phyloP scores from a whole-genome alignment of 1,140 invertebrate species.

The Hyposmocoma kahamanoa region DNA sequence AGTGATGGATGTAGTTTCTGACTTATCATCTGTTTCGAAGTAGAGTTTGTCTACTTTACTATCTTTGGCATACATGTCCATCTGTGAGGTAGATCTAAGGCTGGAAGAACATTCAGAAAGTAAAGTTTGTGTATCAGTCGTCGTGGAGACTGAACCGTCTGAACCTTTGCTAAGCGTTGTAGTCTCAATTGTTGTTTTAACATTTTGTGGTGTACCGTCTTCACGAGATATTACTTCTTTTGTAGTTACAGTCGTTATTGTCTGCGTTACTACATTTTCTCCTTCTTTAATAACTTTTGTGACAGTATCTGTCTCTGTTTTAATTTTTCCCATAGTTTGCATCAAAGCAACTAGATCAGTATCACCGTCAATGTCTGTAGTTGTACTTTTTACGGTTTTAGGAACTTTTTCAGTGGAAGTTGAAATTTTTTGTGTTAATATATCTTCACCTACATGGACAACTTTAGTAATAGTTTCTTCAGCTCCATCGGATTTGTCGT shows the following conservation, averaged over 20 bases:
- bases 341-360: slow-evolving; percentile 49
- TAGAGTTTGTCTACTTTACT: slow-evolving; percentile 30
- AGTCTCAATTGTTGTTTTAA: slow-evolving; percentile 74
- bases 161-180: slow-evolving; percentile 68
- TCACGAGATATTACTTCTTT: slow-evolving; percentile 71
- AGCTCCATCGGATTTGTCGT: slow-evolving; percentile 52
- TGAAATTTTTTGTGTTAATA: slow-evolving; percentile 69
- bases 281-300: slow-evolving; percentile 73
- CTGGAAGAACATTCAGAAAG: slow-evolving; percentile 71
- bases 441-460: slow-evolving; percentile 67
- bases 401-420: slow-evolving; percentile 68
- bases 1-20: slow-evolving; percentile 20
- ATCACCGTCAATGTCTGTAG: slow-evolving; percentile 29
- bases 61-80: slow-evolving; percentile 51
- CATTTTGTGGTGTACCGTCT: slow-evolving; percentile 70
- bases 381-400: slow-evolving; percentile 36
- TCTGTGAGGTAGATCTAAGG: slow-evolving; percentile 63
- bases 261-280: slow-evolving; percentile 71
- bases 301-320: slow-evolving; percentile 70
- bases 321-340: slow-evolving; percentile 69
- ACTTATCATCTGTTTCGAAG: slow-evolving; percentile 38
- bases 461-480: slow-evolving; percentile 69
- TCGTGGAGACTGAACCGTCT: slow-evolving; percentile 65
- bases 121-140: slow-evolving; percentile 67
- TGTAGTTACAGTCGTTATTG: slow-evolving; percentile 70